A percentile compares a stretch with the other conserved stretches of the same genome.
Evolutionary conservation across 2,797 vertebrate genomes (phyloP).

Genomic region (Gadopsis bispinosus): DNA sequence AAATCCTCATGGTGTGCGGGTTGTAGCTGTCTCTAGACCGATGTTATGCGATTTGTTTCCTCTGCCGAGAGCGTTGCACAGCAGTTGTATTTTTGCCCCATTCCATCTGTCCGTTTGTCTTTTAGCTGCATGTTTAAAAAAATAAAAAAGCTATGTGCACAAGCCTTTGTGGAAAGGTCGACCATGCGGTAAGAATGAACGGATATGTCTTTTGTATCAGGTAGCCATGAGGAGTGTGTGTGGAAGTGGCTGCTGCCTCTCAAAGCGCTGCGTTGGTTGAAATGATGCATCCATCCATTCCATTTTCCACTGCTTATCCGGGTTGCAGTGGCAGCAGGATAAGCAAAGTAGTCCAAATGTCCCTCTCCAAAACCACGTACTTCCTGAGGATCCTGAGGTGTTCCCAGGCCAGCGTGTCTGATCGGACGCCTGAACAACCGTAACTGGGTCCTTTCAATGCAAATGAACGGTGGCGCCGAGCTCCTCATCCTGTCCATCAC

Average conservation of each 20-base stretch:
- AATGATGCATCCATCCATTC: neutral
- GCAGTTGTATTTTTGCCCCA: constrained; percentile 26
- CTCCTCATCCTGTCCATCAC: neutral
- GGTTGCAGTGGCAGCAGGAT: neutral
- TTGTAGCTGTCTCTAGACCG: constrained; percentile 22
- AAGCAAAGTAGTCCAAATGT: neutral
- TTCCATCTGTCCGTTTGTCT: constrained; percentile 22
- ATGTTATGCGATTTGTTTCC: constrained; percentile 28
- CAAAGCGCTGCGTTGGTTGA: neutral
- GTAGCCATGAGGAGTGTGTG: constrained; percentile 2
- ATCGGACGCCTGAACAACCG: neutral
- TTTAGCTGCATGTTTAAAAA: constrained; percentile 19
- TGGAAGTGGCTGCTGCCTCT: constrained; percentile 5
- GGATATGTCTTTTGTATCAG: constrained; percentile 10
- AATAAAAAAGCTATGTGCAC: neutral
- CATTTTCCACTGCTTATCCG: constrained; percentile 8
- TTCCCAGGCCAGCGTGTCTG: neutral
- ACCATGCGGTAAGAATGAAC: neutral
- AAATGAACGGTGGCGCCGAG: neutral
- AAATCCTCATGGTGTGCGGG: constrained; percentile 40
- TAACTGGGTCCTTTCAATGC: constrained; percentile 2
- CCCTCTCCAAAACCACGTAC: neutral
- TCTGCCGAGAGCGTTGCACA: constrained; percentile 20
- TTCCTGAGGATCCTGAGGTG: neutral
- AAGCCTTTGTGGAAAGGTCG: constrained; percentile 9